Evolutionary conservation across 2,113 vertebrate genomes (phyloP).

Genomic region (Talpa occidentalis): DNA sequence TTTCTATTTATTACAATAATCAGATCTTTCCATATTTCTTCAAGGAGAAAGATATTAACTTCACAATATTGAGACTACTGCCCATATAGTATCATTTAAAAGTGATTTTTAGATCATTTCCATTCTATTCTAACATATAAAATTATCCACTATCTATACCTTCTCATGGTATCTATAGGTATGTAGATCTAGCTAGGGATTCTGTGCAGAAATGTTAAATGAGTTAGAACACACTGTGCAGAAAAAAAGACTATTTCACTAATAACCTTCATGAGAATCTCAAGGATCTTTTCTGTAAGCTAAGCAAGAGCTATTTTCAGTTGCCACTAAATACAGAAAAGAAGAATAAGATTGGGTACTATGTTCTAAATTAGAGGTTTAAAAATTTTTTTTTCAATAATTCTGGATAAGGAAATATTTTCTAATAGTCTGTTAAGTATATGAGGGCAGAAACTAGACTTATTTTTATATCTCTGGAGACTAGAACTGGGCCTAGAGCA

Average conservation of each 20-base stretch:
- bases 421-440: not conserved
- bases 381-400: slow-evolving; percentile 29
- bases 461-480: not conserved
- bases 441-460: not conserved
- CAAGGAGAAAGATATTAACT: slow-evolving; percentile 38
- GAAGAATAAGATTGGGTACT: not conserved
- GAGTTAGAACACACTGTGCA: not conserved
- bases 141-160: slow-evolving; percentile 26
- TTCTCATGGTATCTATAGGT: not conserved
- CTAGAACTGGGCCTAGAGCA: not conserved
- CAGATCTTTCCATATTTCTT: not conserved
- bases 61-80: slow-evolving; percentile 26
- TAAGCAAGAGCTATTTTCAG: slow-evolving; percentile 5
- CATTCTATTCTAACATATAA: slow-evolving; percentile 39
- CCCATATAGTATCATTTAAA: not conserved
- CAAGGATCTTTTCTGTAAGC: slow-evolving; percentile 16
- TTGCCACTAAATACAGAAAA: not conserved
- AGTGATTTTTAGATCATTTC: not conserved
- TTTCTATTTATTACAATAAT: slow-evolving; percentile 24
- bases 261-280: slow-evolving; percentile 39
- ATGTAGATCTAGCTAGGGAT: not conserved
- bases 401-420: slow-evolving; percentile 27
- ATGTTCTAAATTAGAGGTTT: slow-evolving; percentile 30
- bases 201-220: slow-evolving; percentile 39
- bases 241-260: slow-evolving; percentile 25